A percentile compares a stretch with the other conserved stretches of the same genome.
Evolutionary conservation across 2,797 vertebrate genomes (phyloP).

Genomic region (Tapirus indicus): DNA sequence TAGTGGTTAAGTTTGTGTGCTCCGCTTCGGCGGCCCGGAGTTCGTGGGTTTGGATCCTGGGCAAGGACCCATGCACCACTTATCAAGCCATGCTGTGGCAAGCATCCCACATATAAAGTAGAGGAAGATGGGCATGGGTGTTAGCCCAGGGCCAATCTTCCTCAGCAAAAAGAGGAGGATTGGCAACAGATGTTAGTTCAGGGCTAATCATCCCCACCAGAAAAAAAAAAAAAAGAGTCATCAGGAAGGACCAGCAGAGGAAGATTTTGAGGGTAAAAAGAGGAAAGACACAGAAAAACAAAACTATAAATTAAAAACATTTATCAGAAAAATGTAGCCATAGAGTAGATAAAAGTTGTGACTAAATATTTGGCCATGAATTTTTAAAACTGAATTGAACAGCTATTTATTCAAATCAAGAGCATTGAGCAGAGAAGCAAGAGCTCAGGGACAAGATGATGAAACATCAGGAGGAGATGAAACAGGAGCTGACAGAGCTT

Average conservation of each 20-base stretch:
- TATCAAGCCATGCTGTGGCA: too few species aligned
- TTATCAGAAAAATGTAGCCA: background rate
- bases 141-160: too few species aligned
- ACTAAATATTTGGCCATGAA: constrained; percentile 5
- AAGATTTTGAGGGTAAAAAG: background rate
- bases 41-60: too few species aligned
- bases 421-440: constrained; percentile 19
- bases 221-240: background rate
- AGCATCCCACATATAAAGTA: too few species aligned
- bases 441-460: background rate
- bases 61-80: too few species aligned
- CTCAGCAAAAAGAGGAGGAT: too few species aligned
- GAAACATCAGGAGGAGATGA: background rate
- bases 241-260: background rate
- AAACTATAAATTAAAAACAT: background rate
- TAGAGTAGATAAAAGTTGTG: constrained; percentile 2
- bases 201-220: too few species aligned
- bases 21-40: too few species aligned
- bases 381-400: constrained; percentile 3
- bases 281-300: background rate
- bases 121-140: too few species aligned
- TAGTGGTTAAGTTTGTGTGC: too few species aligned
- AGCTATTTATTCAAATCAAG: background rate
- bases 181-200: too few species aligned
- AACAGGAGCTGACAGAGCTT: background rate